A percentile compares a stretch with the other conserved stretches of the same genome.
Conservation (phyloP, 2,113 vertebrate genomes). For the Mesocricetus auratus region DNA sequence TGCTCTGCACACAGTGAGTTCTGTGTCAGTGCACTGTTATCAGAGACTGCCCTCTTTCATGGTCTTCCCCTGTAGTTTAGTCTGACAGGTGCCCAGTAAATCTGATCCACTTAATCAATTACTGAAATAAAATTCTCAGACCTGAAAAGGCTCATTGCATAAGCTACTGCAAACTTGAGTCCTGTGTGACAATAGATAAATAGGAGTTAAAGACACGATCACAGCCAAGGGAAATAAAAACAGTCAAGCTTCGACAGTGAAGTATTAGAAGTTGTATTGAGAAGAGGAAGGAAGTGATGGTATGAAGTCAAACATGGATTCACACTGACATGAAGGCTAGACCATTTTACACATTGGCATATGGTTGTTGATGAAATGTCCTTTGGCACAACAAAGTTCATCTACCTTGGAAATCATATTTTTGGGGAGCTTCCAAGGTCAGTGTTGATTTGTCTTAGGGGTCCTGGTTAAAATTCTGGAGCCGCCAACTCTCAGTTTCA, state of each 20-base stretch:
- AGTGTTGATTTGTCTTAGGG: neutral
- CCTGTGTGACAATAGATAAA: slow-evolving; percentile 42
- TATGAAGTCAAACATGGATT: neutral
- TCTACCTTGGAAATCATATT: neutral
- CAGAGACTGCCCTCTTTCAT: neutral
- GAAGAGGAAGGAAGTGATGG: neutral
- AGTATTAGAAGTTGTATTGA: slow-evolving; percentile 42
- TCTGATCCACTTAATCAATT: neutral
- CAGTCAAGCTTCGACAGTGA: neutral
- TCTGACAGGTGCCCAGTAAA: slow-evolving; percentile 26
- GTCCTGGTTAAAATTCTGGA: neutral
- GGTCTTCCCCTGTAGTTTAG: neutral
- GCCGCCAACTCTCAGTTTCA: neutral
- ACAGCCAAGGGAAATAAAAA: slow-evolving; percentile 42
- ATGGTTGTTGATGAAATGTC: neutral
- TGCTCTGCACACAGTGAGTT: neutral
- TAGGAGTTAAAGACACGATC: neutral
- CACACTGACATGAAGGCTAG: neutral
- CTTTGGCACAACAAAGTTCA: neutral
- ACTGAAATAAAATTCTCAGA: slow-evolving; percentile 17
- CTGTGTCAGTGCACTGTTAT: neutral
- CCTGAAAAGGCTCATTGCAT: slow-evolving; percentile 17
- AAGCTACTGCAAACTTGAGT: slow-evolving; percentile 17
- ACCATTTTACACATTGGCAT: neutral
- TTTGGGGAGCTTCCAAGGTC: neutral